Evolutionary conservation across 2,797 vertebrate genomes (phyloP).

Genomic region (Propithecus deckenii): DNA sequence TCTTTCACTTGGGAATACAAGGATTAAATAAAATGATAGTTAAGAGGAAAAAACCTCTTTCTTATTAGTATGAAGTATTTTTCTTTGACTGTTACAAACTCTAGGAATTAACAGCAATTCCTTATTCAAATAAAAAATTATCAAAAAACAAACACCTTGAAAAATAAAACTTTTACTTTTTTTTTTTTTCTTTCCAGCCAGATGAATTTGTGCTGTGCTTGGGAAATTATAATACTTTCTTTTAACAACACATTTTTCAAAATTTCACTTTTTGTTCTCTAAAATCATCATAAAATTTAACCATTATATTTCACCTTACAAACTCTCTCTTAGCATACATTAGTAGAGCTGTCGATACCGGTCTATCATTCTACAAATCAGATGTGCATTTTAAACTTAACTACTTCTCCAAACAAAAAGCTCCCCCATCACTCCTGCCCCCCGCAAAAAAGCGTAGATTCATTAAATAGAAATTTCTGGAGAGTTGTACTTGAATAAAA

Average conservation of each 20-base stretch:
- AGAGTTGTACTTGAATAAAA: not conserved
- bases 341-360: not conserved
- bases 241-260: slow-evolving; percentile 3
- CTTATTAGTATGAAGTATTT: slow-evolving; percentile 11
- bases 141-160: slow-evolving; percentile 14
- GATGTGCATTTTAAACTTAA: slow-evolving; percentile 8
- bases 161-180: slow-evolving; percentile 7
- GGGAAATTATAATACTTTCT: not conserved
- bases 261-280: slow-evolving; percentile 8
- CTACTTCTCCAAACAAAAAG: slow-evolving; percentile 1
- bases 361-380: not conserved
- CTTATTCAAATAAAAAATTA: slow-evolving; percentile 21
- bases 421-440: not conserved
- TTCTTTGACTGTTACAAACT: slow-evolving; percentile 35
- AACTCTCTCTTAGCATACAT: not conserved
- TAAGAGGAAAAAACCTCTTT: not conserved
- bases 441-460: not conserved
- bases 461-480: not conserved
- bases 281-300: not conserved
- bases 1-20: slow-evolving; percentile 26
- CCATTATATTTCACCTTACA: not conserved
- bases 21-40: not conserved
- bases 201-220: not conserved
- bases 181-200: not conserved
- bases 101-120: not conserved